phyloP scores from a whole-genome alignment of 2,888 invertebrate genomes.

The Athalia cordata region DNA sequence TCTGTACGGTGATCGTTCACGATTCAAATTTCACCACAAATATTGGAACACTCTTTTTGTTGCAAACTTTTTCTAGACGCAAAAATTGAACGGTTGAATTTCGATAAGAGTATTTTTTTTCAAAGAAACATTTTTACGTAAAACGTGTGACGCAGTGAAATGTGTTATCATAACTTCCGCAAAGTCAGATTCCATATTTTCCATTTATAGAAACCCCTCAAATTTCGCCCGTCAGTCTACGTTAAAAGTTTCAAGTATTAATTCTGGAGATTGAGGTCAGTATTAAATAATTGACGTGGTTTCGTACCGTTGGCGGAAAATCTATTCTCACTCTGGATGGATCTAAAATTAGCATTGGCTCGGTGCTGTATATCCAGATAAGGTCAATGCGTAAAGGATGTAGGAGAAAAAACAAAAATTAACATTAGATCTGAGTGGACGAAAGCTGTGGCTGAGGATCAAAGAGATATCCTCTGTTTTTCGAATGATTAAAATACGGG shows the following conservation, averaged over 20 bases:
- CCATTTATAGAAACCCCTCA: not conserved
- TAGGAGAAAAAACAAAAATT: too few species aligned
- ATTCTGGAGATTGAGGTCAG: slow-evolving; percentile 20
- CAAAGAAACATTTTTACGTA: not conserved
- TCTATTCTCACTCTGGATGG: not conserved
- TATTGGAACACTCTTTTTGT: too few species aligned
- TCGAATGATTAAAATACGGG: too few species aligned
- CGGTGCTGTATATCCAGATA: not conserved
- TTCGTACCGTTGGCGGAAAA: not conserved
- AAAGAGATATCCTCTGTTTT: too few species aligned
- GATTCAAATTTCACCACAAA: too few species aligned
- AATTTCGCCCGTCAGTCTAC: not conserved
- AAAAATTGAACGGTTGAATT: too few species aligned
- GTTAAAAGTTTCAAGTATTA: not conserved
- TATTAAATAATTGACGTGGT: slow-evolving; percentile 28
- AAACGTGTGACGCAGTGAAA: too few species aligned
- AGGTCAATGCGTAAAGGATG: not conserved
- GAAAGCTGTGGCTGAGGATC: not conserved
- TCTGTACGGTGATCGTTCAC: too few species aligned
- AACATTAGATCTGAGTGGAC: not conserved
- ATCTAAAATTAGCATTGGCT: slow-evolving; percentile 18
- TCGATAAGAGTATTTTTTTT: too few species aligned
- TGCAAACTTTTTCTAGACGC: too few species aligned
- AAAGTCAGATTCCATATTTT: not conserved
- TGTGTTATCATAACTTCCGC: too few species aligned